These are phyloP conservation scores for Hydractinia symbiolongicarpus DNA, from an alignment of 30 jellyfish, hydroid and myxozoan species.

Conservation along the genomic window DNA sequence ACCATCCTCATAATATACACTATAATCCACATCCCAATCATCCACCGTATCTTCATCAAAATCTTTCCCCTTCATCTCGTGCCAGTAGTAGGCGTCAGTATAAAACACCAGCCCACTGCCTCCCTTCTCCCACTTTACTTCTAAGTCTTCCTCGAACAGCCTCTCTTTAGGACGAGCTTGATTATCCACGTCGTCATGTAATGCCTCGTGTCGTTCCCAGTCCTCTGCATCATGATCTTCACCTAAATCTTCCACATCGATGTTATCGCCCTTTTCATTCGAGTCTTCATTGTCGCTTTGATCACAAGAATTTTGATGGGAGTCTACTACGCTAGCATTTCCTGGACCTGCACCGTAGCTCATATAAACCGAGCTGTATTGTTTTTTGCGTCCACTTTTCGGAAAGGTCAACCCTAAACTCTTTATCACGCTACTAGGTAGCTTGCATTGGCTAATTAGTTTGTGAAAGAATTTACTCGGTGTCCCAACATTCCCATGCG, in stretches of 20 bases:
- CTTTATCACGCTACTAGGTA: constrained; percentile 50
- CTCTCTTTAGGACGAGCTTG: constrained; percentile 76
- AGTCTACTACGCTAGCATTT: not conserved
- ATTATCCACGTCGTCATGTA: constrained; percentile 61
- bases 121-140: constrained; percentile 79
- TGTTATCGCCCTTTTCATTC: not conserved
- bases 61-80: constrained; percentile 78
- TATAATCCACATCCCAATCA: constrained; percentile 84
- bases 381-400: constrained; percentile 18
- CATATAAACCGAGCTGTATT: constrained; percentile 28
- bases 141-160: constrained; percentile 67
- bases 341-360: constrained; percentile 33
- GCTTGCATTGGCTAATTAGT: constrained; percentile 37
- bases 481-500: constrained; percentile 77
- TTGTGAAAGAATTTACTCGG: constrained; percentile 29
- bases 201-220: constrained; percentile 77
- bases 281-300: not conserved
- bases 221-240: constrained; percentile 66
- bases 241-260: not conserved
- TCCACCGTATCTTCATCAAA: constrained; percentile 75
- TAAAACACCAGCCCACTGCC: constrained; percentile 79
- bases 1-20: constrained; percentile 64
- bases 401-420: constrained; percentile 42
- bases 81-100: constrained; percentile 76
- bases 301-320: not conserved